Percentiles rank a stretch among this genome's conserved stretches.
phyloP scores from a whole-genome alignment of 2,113 vertebrate species.

The Columba janthina region DNA sequence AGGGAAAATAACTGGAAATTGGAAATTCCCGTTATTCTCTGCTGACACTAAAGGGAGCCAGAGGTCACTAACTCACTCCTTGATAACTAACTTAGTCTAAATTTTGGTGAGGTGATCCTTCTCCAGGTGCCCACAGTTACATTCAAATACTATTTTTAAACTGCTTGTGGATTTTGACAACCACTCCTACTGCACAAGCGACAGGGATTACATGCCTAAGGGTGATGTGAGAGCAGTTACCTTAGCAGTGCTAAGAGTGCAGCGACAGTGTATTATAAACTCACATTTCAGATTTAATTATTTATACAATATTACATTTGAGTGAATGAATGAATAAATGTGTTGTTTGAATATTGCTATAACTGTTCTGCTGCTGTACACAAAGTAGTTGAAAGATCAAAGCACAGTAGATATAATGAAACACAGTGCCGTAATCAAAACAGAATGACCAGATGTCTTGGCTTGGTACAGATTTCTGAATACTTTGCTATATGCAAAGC shows the following conservation, averaged over 20 bases:
- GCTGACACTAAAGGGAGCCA: not conserved
- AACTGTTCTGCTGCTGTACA: not conserved
- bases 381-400: not conserved
- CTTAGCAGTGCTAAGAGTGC: not conserved
- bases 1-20: not conserved
- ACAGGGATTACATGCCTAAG: not conserved
- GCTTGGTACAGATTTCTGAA: not conserved
- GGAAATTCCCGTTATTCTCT: not conserved
- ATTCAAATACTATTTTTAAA: not conserved
- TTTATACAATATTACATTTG: not conserved
- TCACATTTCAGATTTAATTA: not conserved
- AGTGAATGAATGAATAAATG: not conserved
- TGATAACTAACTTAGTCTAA: not conserved
- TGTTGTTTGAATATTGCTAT: not conserved
- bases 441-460: not conserved
- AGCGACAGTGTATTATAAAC: not conserved
- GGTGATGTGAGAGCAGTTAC: not conserved
- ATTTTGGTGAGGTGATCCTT: not conserved
- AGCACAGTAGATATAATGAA: not conserved
- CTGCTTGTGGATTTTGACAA: not conserved
- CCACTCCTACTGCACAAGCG: not conserved
- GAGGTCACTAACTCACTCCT: not conserved
- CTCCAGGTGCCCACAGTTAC: not conserved
- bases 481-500: not conserved
- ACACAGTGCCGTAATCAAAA: not conserved